Evolutionary conservation across 1,140 invertebrate genomes (phyloP).

Genomic region (Drosophila saltans): DNA sequence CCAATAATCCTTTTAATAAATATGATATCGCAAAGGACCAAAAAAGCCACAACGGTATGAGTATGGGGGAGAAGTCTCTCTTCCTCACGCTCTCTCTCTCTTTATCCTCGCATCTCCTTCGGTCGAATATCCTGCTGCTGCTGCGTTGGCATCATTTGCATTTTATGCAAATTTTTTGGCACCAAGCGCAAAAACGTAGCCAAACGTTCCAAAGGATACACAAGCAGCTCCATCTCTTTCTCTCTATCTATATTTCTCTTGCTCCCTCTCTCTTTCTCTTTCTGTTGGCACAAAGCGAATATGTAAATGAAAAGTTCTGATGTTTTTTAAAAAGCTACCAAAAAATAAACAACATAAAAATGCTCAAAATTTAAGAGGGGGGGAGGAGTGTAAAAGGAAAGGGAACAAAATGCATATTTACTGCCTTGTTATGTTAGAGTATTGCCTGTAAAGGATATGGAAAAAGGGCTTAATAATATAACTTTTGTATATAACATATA

Average conservation of each 20-base stretch:
- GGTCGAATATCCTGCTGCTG: slow-evolving; percentile 7
- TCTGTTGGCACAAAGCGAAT: slow-evolving; percentile 68
- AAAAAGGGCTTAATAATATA: neutral
- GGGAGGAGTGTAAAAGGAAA: slow-evolving; percentile 53
- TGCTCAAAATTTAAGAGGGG: slow-evolving; percentile 50
- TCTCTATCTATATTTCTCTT: slow-evolving; percentile 29
- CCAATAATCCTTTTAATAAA: slow-evolving; percentile 83
- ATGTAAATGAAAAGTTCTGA: slow-evolving; percentile 78
- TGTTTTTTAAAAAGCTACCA: slow-evolving; percentile 77
- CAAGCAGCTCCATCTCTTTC: slow-evolving; percentile 39
- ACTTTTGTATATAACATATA: neutral
- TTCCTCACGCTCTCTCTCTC: slow-evolving; percentile 24
- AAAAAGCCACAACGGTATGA: slow-evolving; percentile 71
- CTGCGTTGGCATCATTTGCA: slow-evolving; percentile 75
- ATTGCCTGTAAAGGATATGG: slow-evolving; percentile 12
- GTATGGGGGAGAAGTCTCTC: slow-evolving; percentile 30
- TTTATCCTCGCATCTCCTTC: neutral
- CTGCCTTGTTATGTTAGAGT: slow-evolving; percentile 50
- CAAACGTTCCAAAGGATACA: slow-evolving; percentile 74
- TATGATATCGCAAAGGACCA: slow-evolving; percentile 82
- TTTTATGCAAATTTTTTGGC: slow-evolving; percentile 82
- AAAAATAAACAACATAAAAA: slow-evolving; percentile 81
- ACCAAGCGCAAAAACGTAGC: slow-evolving; percentile 60
- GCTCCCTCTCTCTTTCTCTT: slow-evolving; percentile 17
- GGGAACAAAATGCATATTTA: slow-evolving; percentile 77